A percentile compares a stretch with the other conserved stretches of the same genome.
phyloP scores from a whole-genome alignment of 30 jellyfish, hydroid and myxozoan genomes.

The Hydractinia symbiolongicarpus region DNA sequence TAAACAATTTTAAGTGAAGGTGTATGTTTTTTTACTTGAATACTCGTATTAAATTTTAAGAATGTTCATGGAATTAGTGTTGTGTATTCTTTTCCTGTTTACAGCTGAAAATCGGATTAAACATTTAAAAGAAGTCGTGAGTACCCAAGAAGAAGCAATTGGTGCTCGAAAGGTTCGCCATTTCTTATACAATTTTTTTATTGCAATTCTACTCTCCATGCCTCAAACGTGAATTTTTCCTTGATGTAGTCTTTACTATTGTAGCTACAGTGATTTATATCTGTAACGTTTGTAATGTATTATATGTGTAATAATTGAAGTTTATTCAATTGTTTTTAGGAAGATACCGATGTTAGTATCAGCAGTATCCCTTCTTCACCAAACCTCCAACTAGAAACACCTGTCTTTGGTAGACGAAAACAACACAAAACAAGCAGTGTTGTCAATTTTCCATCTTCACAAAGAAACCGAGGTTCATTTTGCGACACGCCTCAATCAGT shows the following conservation, averaged over 20 bases:
- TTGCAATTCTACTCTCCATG: no score
- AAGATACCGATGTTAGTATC: no score
- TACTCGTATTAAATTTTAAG: neutral
- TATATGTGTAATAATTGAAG: no score
- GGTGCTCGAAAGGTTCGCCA: no score
- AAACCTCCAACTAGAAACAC: neutral
- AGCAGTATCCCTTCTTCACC: neutral
- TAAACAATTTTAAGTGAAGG: no score
- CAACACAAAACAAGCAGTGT: neutral
- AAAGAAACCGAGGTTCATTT: neutral
- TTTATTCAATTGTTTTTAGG: no score
- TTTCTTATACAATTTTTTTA: no score
- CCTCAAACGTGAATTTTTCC: no score
- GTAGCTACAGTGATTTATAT: no score
- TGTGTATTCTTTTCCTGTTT: neutral
- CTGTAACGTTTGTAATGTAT: no score
- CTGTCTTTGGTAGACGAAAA: neutral
- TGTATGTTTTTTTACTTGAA: no score
- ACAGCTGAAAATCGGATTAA: constrained; percentile 36
- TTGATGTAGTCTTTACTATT: no score
- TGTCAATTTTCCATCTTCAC: neutral
- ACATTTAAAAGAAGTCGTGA: constrained; percentile 22
- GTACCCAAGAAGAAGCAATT: constrained; percentile 15
- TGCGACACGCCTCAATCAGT: neutral
- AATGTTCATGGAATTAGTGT: neutral